Percentiles rank a stretch among this genome's conserved stretches.
Evolutionary conservation across 2,888 invertebrate species (phyloP).

Genomic region (Plutella xylostella): DNA sequence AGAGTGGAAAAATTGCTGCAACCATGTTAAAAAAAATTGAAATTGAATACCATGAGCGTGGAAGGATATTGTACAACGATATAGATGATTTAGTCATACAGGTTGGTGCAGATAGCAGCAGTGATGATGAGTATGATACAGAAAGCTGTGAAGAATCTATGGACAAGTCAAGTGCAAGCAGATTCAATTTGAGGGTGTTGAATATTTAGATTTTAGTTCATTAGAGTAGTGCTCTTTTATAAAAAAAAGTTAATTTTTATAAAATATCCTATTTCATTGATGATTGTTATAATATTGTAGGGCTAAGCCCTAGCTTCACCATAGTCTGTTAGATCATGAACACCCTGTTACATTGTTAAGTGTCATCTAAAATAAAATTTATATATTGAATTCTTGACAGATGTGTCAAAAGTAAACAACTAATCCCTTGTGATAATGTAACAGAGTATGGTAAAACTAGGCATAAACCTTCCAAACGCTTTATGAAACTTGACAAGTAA

Average conservation of each 20-base stretch:
- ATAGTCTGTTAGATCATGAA: no score
- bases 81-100: background rate
- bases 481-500: background rate
- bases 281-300: no score
- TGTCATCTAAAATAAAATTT: no score
- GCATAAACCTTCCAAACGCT: no score
- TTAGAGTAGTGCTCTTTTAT: background rate
- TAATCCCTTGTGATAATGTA: no score
- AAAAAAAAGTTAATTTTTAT: no score
- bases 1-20: conserved; percentile 2
- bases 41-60: background rate
- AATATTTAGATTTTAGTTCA: background rate
- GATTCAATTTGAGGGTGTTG: background rate
- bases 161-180: background rate
- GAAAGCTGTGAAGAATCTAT: background rate
- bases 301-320: no score
- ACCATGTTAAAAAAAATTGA: conserved; percentile 6
- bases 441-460: no score
- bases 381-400: no score
- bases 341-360: no score
- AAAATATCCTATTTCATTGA: no score
- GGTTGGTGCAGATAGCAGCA: background rate
- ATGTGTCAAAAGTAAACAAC: no score
- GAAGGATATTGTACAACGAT: background rate
- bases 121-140: background rate